Evolutionary conservation across 2,113 vertebrate species (phyloP).

Genomic region (Leucopternis melanops): DNA sequence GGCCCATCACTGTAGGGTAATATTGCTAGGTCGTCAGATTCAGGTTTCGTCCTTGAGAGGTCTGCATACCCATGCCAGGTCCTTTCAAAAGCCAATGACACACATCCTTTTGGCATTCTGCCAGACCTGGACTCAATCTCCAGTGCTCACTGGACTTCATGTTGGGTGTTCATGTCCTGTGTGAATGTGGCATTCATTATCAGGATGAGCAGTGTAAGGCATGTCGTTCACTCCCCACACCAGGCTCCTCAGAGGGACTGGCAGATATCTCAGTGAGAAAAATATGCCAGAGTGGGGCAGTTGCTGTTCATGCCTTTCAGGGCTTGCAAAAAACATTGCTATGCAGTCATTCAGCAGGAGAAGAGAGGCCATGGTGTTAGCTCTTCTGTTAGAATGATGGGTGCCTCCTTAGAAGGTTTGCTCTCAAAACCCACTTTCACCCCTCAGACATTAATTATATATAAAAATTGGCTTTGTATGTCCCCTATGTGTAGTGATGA

Average conservation of each 20-base stretch:
- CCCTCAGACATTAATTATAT: background rate
- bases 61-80: background rate
- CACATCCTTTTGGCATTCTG: background rate
- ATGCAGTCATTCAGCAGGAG: background rate
- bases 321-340: background rate
- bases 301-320: background rate
- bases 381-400: background rate
- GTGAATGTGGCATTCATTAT: background rate
- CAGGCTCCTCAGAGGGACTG: background rate
- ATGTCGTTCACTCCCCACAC: background rate
- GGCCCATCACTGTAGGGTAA: background rate
- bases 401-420: background rate
- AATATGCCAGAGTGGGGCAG: background rate
- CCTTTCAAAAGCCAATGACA: background rate
- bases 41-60: fast-evolving
- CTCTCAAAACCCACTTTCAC: background rate
- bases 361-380: background rate
- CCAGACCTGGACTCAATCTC: background rate
- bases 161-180: background rate
- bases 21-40: background rate
- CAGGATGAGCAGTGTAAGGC: background rate
- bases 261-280: background rate
- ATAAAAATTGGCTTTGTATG: background rate
- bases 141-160: background rate
- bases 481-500: fast-evolving